Base-by-base conservation (phyloP, 2,113 vertebrate species). In the Anolis sagrei region DNA sequence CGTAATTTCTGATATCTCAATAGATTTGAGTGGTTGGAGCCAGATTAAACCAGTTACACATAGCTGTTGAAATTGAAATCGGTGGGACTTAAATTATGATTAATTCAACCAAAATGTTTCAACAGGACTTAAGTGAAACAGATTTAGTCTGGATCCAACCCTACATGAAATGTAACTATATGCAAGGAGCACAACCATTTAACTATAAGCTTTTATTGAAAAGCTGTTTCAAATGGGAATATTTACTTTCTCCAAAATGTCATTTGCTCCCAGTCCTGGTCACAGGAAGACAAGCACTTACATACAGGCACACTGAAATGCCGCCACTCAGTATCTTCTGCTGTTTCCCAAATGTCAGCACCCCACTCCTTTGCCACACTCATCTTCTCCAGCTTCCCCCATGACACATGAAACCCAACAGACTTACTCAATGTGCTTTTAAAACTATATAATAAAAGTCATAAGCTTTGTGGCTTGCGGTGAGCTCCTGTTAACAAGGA, bases 401-500 rank as follows among this genome's bases (percentile, higher is more conserved):
- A 5, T 32, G 73, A 5, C 54, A 6, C 79, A 16, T 0, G 0
- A 78, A 74, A 81, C 77, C 79, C 11, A 76, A 51, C 70, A 18
- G n/a, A 0, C 62, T 73, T 74, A 39, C 19, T 90, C 87, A 54
- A 0, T 14, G 34, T 49, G 83, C 70, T 86, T 87, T 89, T 7
- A 1, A 62, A 9, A 0, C 0, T 90, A 78, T 34, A 9, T 1
- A 75, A 74, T 61, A 66, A 89, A 83, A 81, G 32, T 82, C 73
- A 84, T 68, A 54, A 69, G 76, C 32, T 58, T 4, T 83, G 3
- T 84, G 0, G 48, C 29, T 7, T 19, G 0, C 3, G 75, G 70
- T 75, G 86, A n/a, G 44, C 78, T 83, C 80, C 90, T 9, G 66
- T 58, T 64, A 49, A 36, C 80, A 90, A n/a, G 87, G 84, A 92